Evolutionary conservation across 2,797 vertebrate species (phyloP), one percentile per base, ranked within the genome.

Genomic region (Sebastes nivosus): DNA sequence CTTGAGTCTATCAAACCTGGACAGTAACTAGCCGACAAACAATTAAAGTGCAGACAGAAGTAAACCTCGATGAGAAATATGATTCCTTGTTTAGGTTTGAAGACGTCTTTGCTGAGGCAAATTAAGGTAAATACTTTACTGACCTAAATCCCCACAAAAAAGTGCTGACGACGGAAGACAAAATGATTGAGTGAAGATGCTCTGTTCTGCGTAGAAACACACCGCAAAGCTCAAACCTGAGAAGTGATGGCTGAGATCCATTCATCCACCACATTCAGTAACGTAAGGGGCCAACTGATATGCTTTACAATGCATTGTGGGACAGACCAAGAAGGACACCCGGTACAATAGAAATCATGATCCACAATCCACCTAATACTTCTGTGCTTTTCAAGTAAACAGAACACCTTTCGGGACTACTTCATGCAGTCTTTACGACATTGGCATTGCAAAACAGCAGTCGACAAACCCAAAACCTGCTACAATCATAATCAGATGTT

Each of bases 21-120:
- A 64, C 16, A 1, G 30, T 30, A 22, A 36, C 12, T 1, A 67
- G 52, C 13, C 8, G 54, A 46, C 42, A 42, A 81, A 77, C 4
- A 75, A 88, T 59, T 90, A 93, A 93, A 93, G 92, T 93, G 93
- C 93, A 90, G 78, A 83, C 22, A 25, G 11, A 86, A 64, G 67
- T 84, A 79, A 88, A 69, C 59, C 61, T 69, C 9, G 20, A 5
- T 27, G 11, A 29, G 20, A 69, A 86, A 82, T 50, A 83, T 72
- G 65, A 36, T 61, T 25, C 7, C 32, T 16, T 6, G 18, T 14
- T 55, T 54, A 38, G 9, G n/a, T 50, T 22, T 66, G 8, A 76
- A 54, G 9, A 46, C n/a, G 6, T 74, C 8, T 57, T 58, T 61
- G 10, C 59, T 79, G 68, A 81, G 67, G 65, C 71, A 61, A 25